Conservation (phyloP, 2,113 vertebrate genomes). For the Oryzias celebensis region DNA sequence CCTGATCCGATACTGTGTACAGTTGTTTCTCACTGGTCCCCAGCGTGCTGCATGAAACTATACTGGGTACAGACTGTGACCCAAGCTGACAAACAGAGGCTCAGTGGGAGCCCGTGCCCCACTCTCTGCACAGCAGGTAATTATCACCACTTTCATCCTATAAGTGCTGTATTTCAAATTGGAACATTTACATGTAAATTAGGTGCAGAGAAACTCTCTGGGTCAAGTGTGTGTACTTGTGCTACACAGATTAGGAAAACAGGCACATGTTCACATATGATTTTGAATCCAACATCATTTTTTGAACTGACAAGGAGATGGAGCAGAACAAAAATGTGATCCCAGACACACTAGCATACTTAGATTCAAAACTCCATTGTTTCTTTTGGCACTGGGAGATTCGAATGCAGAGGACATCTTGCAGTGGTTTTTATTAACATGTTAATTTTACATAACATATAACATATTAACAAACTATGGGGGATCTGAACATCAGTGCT, state of each 20-base stretch:
- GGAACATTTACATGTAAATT: slow-evolving; percentile 70
- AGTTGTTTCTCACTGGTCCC: slow-evolving; percentile 56
- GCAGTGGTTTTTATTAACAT: slow-evolving; percentile 69
- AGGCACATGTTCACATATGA: slow-evolving; percentile 25
- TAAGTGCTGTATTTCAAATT: slow-evolving; percentile 65
- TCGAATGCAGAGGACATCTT: slow-evolving; percentile 55
- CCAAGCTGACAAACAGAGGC: slow-evolving; percentile 41
- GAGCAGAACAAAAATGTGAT: slow-evolving; percentile 14
- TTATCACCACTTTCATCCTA: slow-evolving; percentile 62
- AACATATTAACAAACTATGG: slow-evolving; percentile 52
- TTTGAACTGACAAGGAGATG: slow-evolving; percentile 17
- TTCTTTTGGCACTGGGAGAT: slow-evolving; percentile 51
- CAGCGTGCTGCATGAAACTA: slow-evolving; percentile 36
- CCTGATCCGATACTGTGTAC: slow-evolving; percentile 29
- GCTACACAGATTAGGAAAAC: neutral
- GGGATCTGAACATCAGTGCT: slow-evolving; percentile 23
- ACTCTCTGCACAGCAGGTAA: slow-evolving; percentile 65
- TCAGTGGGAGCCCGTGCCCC: slow-evolving; percentile 50
- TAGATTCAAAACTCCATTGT: neutral
- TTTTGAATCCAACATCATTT: neutral
- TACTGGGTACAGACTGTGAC: slow-evolving; percentile 46
- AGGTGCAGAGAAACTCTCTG: slow-evolving; percentile 25
- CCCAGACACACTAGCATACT: slow-evolving; percentile 9
- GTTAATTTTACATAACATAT: too few relatives aligned
- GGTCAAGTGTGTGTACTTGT: neutral